Evolutionary conservation across 2,113 vertebrate genomes (phyloP).

Genomic region (Melanotaenia duboulayi): DNA sequence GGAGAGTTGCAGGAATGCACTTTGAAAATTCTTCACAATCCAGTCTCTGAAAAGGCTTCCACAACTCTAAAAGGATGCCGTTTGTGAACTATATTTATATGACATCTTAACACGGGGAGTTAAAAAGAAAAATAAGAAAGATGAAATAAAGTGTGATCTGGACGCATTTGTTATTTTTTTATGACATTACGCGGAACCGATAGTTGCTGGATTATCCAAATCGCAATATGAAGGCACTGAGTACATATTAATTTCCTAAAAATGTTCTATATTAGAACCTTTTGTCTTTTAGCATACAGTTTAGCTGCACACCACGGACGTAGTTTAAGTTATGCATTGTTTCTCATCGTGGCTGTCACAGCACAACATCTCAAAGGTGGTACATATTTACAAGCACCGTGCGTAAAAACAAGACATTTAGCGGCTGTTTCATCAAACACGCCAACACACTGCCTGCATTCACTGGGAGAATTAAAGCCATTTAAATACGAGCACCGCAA

Average conservation of each 20-base stretch:
- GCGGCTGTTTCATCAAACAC: background rate
- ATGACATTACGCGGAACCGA: background rate
- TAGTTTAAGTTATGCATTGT: background rate
- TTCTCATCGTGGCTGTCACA: background rate
- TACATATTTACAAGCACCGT: conserved; percentile 23
- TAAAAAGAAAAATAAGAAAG: conserved; percentile 4
- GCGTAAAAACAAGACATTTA: background rate
- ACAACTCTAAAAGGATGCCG: conserved; percentile 47
- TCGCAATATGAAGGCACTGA: background rate
- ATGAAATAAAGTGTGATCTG: conserved; percentile 9
- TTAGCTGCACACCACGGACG: background rate
- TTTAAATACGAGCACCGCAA: background rate
- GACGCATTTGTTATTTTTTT: background rate
- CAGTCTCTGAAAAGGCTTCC: conserved; percentile 28
- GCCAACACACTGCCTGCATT: background rate
- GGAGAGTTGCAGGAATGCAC: conserved; percentile 63
- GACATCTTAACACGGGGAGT: conserved; percentile 31
- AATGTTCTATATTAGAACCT: too few relatives aligned
- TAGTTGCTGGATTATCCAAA: background rate
- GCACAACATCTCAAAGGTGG: background rate
- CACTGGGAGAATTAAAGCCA: background rate
- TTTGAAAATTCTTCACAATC: conserved; percentile 61
- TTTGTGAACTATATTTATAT: conserved; percentile 37
- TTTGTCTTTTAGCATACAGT: background rate
- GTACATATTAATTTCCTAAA: background rate